Percentiles rank a stretch among this genome's conserved stretches.
These are phyloP conservation scores for Pteropus rufus DNA, from an alignment of 2,797 vertebrate species.

Conservation along the genomic window DNA sequence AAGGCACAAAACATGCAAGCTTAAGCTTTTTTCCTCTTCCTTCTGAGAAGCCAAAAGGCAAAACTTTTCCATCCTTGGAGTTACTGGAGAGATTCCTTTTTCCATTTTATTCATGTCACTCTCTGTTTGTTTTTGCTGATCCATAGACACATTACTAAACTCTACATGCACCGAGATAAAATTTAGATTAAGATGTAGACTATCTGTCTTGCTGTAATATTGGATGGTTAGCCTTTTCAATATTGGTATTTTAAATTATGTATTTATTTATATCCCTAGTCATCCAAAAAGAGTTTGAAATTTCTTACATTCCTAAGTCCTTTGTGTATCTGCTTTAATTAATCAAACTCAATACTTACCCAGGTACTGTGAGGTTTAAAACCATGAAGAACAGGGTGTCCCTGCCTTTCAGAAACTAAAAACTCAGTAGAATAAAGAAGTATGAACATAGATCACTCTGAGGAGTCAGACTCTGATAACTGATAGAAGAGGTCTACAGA, in stretches of 20 bases:
- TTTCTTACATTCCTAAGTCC: neutral
- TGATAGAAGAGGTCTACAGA: neutral
- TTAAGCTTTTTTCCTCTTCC: neutral
- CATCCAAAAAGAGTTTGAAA: neutral
- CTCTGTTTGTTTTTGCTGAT: neutral
- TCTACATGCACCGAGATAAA: neutral
- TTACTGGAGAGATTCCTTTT: neutral
- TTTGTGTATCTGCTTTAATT: neutral
- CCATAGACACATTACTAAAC: neutral
- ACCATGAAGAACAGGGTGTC: neutral
- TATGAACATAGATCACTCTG: neutral
- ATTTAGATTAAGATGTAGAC: neutral
- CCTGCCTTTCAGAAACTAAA: neutral
- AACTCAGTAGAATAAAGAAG: neutral
- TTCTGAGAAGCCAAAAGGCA: neutral
- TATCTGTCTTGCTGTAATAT: neutral
- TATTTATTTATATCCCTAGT: slow-evolving; percentile 1
- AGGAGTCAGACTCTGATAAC: slow-evolving; percentile 4
- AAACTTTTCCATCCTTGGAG: neutral
- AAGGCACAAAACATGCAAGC: neutral
- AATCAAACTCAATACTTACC: neutral
- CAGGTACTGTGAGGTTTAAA: neutral
- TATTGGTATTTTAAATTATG: neutral
- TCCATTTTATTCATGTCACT: neutral
- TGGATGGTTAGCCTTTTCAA: neutral